These are phyloP conservation scores for Medauroidea extradentata DNA, from an alignment of 1,140 invertebrate genomes.

Conservation along the genomic window DNA sequence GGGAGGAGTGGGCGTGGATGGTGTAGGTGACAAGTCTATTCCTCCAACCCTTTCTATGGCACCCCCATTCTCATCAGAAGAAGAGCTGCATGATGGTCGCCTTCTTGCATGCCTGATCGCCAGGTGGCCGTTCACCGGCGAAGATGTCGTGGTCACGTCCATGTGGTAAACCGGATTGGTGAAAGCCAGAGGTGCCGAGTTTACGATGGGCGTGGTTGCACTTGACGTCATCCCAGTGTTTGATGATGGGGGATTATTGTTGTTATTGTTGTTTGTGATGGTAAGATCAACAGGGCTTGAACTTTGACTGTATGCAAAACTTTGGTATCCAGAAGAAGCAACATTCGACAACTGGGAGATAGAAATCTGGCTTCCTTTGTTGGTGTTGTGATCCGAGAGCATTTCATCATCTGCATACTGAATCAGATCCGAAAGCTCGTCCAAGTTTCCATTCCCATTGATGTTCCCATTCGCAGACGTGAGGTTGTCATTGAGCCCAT, in stretches of 20 bases:
- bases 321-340: slow-evolving; percentile 85
- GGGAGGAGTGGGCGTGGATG: slow-evolving; percentile 40
- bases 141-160: slow-evolving; percentile 40
- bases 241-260: slow-evolving; percentile 2
- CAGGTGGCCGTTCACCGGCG: slow-evolving; percentile 40
- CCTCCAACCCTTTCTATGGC: slow-evolving; percentile 26
- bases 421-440: slow-evolving; percentile 66
- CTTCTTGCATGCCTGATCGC: slow-evolving; percentile 30
- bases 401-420: slow-evolving; percentile 58
- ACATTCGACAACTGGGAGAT: slow-evolving; percentile 78
- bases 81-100: slow-evolving; percentile 35
- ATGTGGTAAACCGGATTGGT: slow-evolving; percentile 82
- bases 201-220: slow-evolving; percentile 2
- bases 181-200: slow-evolving; percentile 68
- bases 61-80: slow-evolving; percentile 37
- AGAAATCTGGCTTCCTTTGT: slow-evolving; percentile 65
- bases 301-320: slow-evolving; percentile 85
- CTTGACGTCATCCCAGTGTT: slow-evolving; percentile 9
- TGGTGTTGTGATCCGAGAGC: slow-evolving; percentile 50
- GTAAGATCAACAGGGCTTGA: slow-evolving; percentile 80
- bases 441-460: slow-evolving; percentile 46
- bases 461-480: neutral
- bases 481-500: slow-evolving; percentile 15
- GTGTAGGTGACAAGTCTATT: slow-evolving; percentile 39
- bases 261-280: slow-evolving; percentile 40